Evolutionary conservation across 1,140 invertebrate genomes (phyloP), one percentile per base, ranked within the genome.

Genomic region (Leptinotarsa undecemlineata): DNA sequence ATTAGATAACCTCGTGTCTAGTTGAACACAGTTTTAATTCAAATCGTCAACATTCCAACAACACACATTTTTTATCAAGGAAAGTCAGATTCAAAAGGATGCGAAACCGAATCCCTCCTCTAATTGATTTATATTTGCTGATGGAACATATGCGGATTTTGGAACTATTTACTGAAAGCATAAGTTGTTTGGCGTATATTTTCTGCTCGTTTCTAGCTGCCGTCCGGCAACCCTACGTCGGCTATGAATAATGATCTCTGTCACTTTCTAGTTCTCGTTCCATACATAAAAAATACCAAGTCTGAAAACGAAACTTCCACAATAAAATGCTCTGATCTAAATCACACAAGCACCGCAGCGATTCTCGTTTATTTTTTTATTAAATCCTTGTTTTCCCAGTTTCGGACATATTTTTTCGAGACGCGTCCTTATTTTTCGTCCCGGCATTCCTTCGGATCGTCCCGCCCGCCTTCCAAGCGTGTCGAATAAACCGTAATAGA

Each of bases 401-500:
- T 26, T 66, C 63, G 63, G 33, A 23, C 21, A 66, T 66, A 66
- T 66, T 66, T 66, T 66, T 66, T 42, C 33, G 33, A 42, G 33
- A 42, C 33, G 33, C 33, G 33, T 11, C 33, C 33, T 42, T 42
- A 42, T 42, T 61, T 61, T 20, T 61, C 17, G 20, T 61, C 60
- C 60, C 17, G 60, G 20, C 60, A 61, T 61, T 61, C 60, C 20
- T 61, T 48, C 42, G 14, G 17, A 68, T 47, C 19, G 23, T n/a
- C 33, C 33, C 23, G 48, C 21, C 42, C 33, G 21, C 51, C 15
- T 15, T n/a, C 70, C 57, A 47, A 75, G 74, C 79, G 82, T 81
- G 81, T 81, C 82, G 81, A 83, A 83, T 83, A 81, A 80, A 82
- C 81, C 78, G 74, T 82, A 82, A 82, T 81, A 81, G 79, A 80